Percentiles rank a stretch among this genome's conserved stretches.
Evolutionary conservation across 2,113 vertebrate species (phyloP).

Genomic region (Python bivittatus): DNA sequence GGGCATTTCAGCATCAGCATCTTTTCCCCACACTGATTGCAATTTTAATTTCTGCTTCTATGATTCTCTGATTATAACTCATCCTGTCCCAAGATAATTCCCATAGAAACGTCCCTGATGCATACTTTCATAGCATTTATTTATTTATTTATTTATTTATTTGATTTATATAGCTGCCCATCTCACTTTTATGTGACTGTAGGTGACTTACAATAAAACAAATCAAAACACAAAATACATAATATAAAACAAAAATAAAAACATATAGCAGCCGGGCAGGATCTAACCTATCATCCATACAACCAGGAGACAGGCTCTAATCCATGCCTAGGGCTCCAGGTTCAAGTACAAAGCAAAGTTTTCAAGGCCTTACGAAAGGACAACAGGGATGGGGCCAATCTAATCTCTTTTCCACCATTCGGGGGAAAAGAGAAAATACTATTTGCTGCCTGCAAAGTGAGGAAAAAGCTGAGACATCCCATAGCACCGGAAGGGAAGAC

Average conservation of each 20-base stretch:
- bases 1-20: neutral
- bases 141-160: neutral
- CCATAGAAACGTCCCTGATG: neutral
- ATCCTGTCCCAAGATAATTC: neutral
- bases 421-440: neutral
- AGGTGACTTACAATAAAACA: neutral
- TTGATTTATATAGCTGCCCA: neutral
- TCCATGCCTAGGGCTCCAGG: neutral
- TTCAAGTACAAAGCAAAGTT: neutral
- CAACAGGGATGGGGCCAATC: neutral
- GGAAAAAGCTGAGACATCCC: neutral
- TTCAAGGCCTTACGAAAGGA: neutral
- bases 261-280: neutral
- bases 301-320: neutral
- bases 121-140: neutral
- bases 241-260: neutral
- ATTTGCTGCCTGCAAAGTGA: neutral
- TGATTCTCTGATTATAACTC: neutral
- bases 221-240: neutral
- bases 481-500: neutral
- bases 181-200: neutral
- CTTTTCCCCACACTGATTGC: neutral
- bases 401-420: no score
- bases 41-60: neutral
- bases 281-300: neutral